Percentiles rank a stretch among this genome's conserved stretches.
These are phyloP conservation scores for Zoanthus sociatus DNA, from an alignment of 92 coral and sea anemone genomes.

Conservation along the genomic window DNA sequence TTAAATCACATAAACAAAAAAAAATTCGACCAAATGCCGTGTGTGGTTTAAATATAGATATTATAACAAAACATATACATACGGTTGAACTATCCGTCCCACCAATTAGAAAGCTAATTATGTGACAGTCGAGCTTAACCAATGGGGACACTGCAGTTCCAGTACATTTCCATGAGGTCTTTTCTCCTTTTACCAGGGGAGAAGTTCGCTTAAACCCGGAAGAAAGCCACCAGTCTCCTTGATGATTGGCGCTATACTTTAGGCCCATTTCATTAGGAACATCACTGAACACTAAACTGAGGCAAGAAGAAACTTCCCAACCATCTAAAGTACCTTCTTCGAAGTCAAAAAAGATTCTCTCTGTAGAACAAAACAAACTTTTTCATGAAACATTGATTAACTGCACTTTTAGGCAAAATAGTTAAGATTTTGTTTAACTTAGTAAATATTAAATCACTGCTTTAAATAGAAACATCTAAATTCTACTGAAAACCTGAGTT, in stretches of 20 bases:
- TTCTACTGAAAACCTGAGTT: no score
- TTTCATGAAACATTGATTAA: neutral
- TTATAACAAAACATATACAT: neutral
- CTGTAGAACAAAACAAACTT: neutral
- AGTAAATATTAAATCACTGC: no score
- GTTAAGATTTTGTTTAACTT: neutral
- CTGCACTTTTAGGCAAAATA: neutral
- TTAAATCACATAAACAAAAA: no score
- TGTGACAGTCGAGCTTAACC: conserved; percentile 28
- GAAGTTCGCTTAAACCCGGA: conserved; percentile 45
- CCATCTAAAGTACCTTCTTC: conserved; percentile 42
- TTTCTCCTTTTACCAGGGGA: conserved; percentile 24
- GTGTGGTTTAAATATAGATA: no score
- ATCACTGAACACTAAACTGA: conserved; percentile 30
- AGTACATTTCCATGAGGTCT: neutral
- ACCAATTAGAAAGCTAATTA: conserved; percentile 18
- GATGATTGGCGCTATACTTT: conserved; percentile 17
- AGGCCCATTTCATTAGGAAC: conserved; percentile 7
- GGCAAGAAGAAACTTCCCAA: conserved; percentile 27
- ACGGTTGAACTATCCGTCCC: neutral
- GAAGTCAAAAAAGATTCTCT: conserved; percentile 34
- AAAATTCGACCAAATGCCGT: no score
- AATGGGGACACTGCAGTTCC: conserved; percentile 29
- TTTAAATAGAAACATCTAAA: no score
- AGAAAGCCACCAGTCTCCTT: conserved; percentile 46